Base-by-base conservation (phyloP, 2,888 invertebrate species). In the Fragum sueziense region DNA sequence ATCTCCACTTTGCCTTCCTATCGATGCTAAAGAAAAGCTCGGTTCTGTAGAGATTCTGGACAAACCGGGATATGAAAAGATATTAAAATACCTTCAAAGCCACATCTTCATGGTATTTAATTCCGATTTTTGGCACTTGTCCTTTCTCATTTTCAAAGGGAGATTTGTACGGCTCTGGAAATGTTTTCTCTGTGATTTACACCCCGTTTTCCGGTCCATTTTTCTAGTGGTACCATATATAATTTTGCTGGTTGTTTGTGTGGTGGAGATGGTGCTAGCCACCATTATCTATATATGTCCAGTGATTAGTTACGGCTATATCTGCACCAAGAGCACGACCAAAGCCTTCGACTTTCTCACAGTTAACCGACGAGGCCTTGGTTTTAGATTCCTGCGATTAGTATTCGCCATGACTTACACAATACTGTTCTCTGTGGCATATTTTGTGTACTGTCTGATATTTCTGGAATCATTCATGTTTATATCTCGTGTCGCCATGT, bases 401-500 rank as follows among this genome's bases (percentile, higher is more conserved):
- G 9, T 20, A 1, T 7, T 70, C 7, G 33, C 54, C 27, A 25
- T 54, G 22, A 57, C 31, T 9, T 70, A 29, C 34, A 22, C 54
- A 1, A 4, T 33, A 1, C 33, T 52, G 14, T 54, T 54, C 25
- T 3, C 57, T 14, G 11, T 70, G 4, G 54, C 52, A 33, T 70
- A 33, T 27, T 70, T 34, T 51, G 7, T 70, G 20, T 70, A 22
- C 25, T 70, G 34, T 54, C 29, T 57, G 33, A 51, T 70, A 11
- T 54, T 70, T 22, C 51, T 70, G n/a, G 70, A 70, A 34, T 70
- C 70, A 1, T 70, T 70, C 34, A 22, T 70, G 34, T 70, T 70
- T 33, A 14, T 70, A 22, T 54, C 70, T 34, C 31, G 70, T 25
- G 34, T 70, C 11, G 31, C 57, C 4, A 22, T 70, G 22, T 70